These are phyloP conservation scores for Teleiodes luculella DNA, from an alignment of 2,888 invertebrate genomes.

Conservation along the genomic window DNA sequence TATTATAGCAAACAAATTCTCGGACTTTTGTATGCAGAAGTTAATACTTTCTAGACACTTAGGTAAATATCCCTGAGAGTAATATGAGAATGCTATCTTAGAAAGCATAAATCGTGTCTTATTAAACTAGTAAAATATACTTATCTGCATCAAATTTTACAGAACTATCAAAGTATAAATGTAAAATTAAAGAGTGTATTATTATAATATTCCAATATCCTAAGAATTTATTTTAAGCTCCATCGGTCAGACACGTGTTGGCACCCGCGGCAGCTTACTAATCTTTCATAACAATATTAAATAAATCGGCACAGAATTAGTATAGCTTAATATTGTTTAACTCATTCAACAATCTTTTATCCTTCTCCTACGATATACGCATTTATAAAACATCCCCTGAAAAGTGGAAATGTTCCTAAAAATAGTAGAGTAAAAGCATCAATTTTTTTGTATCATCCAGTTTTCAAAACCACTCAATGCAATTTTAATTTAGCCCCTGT, in stretches of 20 bases:
- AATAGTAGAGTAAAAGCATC: too few relatives aligned
- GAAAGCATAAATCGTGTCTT: background rate
- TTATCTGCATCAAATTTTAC: too few relatives aligned
- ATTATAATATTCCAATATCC: constrained; percentile 33
- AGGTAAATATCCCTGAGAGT: constrained; percentile 6
- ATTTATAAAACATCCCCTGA: background rate
- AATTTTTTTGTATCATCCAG: too few relatives aligned
- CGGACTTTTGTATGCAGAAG: constrained; percentile 12
- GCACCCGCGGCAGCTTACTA: constrained; percentile 46
- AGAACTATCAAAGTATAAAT: too few relatives aligned
- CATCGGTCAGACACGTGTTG: constrained; percentile 60
- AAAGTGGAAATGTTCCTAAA: too few relatives aligned
- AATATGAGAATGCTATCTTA: constrained; percentile 1
- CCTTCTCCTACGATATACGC: background rate
- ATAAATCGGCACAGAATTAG: constrained; percentile 44
- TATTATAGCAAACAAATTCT: constrained; percentile 27
- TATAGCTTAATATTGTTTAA: too few relatives aligned
- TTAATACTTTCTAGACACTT: background rate
- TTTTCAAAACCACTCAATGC: too few relatives aligned
- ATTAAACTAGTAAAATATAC: background rate
- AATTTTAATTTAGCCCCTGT: too few relatives aligned
- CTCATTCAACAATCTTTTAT: constrained; percentile 31
- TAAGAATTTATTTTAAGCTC: constrained; percentile 38
- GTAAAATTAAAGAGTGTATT: too few relatives aligned
- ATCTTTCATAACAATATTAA: constrained; percentile 55